Evolutionary conservation across 2,113 vertebrate species (phyloP).

Genomic region (Seriola dumerili): DNA sequence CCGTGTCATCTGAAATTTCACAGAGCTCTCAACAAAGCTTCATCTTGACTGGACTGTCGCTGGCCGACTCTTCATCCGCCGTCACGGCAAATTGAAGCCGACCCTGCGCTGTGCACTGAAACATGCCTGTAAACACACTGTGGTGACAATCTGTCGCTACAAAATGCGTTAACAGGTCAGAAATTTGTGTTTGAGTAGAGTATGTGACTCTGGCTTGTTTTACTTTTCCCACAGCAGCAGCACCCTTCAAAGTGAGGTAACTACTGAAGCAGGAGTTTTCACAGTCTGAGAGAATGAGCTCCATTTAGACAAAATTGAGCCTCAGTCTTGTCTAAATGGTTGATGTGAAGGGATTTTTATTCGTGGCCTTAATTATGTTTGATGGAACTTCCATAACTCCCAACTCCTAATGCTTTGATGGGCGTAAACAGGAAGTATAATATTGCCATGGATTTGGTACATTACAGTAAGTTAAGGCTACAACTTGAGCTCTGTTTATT

Average conservation of each 20-base stretch:
- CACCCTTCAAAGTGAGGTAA: constrained; percentile 1
- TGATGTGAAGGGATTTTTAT: not conserved
- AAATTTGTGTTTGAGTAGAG: constrained; percentile 25
- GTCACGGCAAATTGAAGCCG: constrained; percentile 55
- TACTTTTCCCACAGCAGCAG: constrained; percentile 1
- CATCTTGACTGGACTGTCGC: constrained; percentile 50
- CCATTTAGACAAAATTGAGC: not conserved
- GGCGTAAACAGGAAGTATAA: not conserved
- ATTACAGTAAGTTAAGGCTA: not conserved
- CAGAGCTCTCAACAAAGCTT: constrained; percentile 65
- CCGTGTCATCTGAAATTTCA: constrained; percentile 77
- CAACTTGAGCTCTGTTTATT: not conserved
- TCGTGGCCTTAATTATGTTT: not conserved
- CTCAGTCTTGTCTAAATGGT: not conserved
- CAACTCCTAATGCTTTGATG: not conserved
- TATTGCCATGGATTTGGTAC: not conserved
- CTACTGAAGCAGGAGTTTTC: not conserved
- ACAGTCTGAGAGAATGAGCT: not conserved
- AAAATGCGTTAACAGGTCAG: constrained; percentile 40
- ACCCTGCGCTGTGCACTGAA: constrained; percentile 29
- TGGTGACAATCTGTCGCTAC: constrained; percentile 21
- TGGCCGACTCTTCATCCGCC: constrained; percentile 50
- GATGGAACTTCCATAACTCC: not conserved
- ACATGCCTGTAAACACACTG: constrained; percentile 6
- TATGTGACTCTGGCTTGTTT: constrained; percentile 29